Evolutionary conservation across 2,113 vertebrate species (phyloP).

Genomic region (Arizona elegans): DNA sequence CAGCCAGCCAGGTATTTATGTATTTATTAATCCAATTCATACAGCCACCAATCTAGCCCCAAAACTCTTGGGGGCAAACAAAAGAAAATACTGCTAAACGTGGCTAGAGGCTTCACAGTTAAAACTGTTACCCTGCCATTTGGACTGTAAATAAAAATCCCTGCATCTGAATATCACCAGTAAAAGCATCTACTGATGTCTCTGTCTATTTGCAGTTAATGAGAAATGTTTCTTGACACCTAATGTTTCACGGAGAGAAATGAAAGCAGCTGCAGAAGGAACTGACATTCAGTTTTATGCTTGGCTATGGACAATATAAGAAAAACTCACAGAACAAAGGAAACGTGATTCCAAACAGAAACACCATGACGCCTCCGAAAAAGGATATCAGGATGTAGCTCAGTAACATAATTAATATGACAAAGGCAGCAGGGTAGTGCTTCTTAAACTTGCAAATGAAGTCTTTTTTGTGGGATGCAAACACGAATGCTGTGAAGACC

Average conservation of each 20-base stretch:
- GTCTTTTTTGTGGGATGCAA: slow-evolving; percentile 84
- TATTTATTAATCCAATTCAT: not conserved
- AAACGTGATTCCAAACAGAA: slow-evolving; percentile 88
- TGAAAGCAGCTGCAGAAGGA: not conserved
- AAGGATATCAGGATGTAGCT: slow-evolving; percentile 90
- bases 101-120: not conserved
- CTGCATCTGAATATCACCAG: not conserved
- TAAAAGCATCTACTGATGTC: not conserved
- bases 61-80: not conserved
- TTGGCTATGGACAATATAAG: not conserved
- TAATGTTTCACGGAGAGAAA: not conserved
- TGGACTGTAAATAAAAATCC: not conserved
- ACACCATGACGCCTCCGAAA: slow-evolving; percentile 90
- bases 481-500: slow-evolving; percentile 84
- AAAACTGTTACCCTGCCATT: not conserved
- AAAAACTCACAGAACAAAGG: slow-evolving; percentile 85
- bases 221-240: not conserved
- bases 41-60: not conserved
- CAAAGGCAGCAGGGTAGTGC: slow-evolving; percentile 80
- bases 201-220: not conserved
- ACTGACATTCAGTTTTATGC: not conserved
- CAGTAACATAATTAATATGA: slow-evolving; percentile 79
- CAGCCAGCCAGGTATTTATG: not conserved
- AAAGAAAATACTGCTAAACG: not conserved
- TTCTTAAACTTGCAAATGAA: slow-evolving; percentile 84